phyloP scores from a whole-genome alignment of 2,797 vertebrate species.

The Geotrypetes seraphini region DNA sequence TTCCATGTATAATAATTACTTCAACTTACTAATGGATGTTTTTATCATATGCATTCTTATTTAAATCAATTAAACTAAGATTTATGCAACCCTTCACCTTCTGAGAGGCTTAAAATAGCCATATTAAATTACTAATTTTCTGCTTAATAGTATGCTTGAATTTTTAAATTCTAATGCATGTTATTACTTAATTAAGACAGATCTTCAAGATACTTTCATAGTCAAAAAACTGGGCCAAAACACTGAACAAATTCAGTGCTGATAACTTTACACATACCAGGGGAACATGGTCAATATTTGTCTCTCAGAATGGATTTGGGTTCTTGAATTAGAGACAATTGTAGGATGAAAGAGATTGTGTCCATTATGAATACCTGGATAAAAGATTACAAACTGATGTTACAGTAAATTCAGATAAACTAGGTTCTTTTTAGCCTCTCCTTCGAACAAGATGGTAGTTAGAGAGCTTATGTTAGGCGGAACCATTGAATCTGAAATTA shows the following conservation, averaged over 20 bases:
- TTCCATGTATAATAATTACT: conserved; percentile 9
- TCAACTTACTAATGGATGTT: conserved; percentile 31
- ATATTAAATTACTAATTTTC: conserved; percentile 8
- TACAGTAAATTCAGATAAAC: too few species aligned
- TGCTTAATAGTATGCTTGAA: conserved; percentile 8
- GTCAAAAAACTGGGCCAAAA: conserved; percentile 15
- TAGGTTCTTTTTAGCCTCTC: too few species aligned
- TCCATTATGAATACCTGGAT: too few species aligned
- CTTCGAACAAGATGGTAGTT: too few species aligned
- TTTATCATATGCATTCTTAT: conserved; percentile 15
- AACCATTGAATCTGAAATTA: too few species aligned
- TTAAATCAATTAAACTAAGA: conserved; percentile 8
- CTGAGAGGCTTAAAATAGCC: neutral
- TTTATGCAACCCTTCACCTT: too few species aligned
- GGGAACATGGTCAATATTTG: too few species aligned
- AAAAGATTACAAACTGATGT: too few species aligned
- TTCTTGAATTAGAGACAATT: conserved; percentile 8
- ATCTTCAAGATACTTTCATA: conserved; percentile 8
- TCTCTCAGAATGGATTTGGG: conserved; percentile 14
- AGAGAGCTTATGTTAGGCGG: too few species aligned
- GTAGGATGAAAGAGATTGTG: too few species aligned
- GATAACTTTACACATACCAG: conserved; percentile 9
- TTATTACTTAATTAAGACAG: conserved; percentile 16
- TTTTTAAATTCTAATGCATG: conserved; percentile 8
- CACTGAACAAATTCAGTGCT: conserved; percentile 19